Base-by-base conservation (phyloP, 2,113 vertebrate genomes). In the Mionectes macconnelli region DNA sequence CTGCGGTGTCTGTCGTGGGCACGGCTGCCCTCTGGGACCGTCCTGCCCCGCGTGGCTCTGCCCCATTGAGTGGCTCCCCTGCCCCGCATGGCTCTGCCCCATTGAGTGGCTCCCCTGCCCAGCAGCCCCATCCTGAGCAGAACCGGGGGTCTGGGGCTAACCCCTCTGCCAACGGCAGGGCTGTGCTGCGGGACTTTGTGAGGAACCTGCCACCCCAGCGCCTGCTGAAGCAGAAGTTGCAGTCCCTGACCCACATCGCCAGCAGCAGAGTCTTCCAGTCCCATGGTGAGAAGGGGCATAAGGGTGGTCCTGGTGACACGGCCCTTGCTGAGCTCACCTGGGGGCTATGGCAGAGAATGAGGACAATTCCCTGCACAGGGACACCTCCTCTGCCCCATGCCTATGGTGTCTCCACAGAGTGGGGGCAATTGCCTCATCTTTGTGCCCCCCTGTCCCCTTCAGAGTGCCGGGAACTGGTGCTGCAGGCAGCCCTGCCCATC, bases 221-320 rank as follows among this genome's bases (percentile, higher is more conserved):
- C 9, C 96, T 97, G 91, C 82, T 96, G 85, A 97, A 59, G 77
- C 97, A 97, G 92, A 97, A 97, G 82, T 91, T 97, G 72, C 95
- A 97, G 87, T 97, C 84, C 64, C 92, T 97, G 89, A 92, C 64
- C 1, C 50, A 79, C 72, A 95, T 97, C 3, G 31, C 96, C 85
- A 74, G 59, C 93, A 97, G 44, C 82, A 87, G 47, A 30, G 47
- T 86, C 37, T 97, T 97, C 91, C 77, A 75, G 76, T 64, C 27
- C 79, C 89, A 94, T 0, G 97, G 97, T 97, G 92, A 94, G 94
- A 37, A 25, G 50, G 47, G 42, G 9, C 8, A 3, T 0, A 3
- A 45, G 14, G 19, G 39, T 22, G 39, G 19, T 8, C n/a, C 24
- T 13, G 57, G 10, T 1, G 3, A 14, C 39, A 3, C 53, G 31